Evolutionary conservation across 2,888 invertebrate species (phyloP).

Genomic region (Elysia crispata): DNA sequence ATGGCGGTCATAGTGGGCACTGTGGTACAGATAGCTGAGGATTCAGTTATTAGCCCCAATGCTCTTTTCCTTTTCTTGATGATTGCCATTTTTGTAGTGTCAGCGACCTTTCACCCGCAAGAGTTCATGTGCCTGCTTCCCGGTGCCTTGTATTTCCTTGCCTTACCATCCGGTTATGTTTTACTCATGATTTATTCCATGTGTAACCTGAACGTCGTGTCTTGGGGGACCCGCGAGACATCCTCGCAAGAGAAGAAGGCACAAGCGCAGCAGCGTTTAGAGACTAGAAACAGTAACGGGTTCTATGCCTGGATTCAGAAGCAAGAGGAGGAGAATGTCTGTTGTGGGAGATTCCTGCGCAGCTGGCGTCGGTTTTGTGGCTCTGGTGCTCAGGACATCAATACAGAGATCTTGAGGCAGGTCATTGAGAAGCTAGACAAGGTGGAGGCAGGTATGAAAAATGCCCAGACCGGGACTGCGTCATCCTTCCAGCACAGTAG

Average conservation of each 20-base stretch:
- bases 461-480: conserved; percentile 43
- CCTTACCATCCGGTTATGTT: conserved; percentile 96
- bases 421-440: conserved; percentile 63
- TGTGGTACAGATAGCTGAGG: conserved; percentile 66
- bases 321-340: conserved; percentile 59
- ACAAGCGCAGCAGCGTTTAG: conserved; percentile 49
- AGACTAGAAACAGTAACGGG: conserved; percentile 43
- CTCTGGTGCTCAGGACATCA: conserved; percentile 53
- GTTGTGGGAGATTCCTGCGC: conserved; percentile 56
- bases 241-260: conserved; percentile 52
- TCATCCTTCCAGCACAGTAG: conserved; percentile 52
- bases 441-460: conserved; percentile 59
- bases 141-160: conserved; percentile 87
- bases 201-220: conserved; percentile 93
- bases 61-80: conserved; percentile 72
- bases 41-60: conserved; percentile 71
- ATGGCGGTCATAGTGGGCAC: conserved; percentile 74
- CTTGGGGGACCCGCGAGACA: conserved; percentile 93
- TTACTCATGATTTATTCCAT: conserved; percentile 92
- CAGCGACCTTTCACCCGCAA: conserved; percentile 72
- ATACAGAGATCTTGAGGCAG: conserved; percentile 58
- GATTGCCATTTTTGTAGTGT: conserved; percentile 67
- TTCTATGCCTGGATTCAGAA: conserved; percentile 56
- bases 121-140: conserved; percentile 71
- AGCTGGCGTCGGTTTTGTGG: conserved; percentile 57